Conservation (phyloP, 1,140 invertebrate species). For the Planococcus citri region DNA sequence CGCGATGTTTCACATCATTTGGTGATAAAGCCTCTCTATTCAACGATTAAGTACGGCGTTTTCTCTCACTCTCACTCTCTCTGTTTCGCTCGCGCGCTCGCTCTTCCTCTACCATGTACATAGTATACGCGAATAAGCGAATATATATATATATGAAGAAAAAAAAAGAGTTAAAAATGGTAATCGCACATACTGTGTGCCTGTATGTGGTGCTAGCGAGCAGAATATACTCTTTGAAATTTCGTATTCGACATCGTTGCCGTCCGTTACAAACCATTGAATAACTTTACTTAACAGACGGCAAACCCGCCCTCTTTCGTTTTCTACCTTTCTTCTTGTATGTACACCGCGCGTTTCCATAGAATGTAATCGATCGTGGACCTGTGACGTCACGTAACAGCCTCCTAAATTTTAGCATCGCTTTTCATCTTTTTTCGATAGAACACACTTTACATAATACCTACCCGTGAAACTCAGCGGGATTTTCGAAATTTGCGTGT, state of each 20-base stretch:
- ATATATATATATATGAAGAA: no score
- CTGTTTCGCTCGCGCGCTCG: no score
- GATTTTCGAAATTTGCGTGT: background rate
- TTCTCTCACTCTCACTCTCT: no score
- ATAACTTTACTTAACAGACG: constrained; percentile 9
- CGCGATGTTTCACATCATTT: no score
- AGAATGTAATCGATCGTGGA: constrained; percentile 14
- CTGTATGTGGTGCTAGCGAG: no score
- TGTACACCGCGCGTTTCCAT: background rate
- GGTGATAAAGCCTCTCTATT: no score
- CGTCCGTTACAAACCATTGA: constrained; percentile 7
- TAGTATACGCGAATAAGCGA: no score
- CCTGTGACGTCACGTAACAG: constrained; percentile 10
- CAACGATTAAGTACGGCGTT: no score
- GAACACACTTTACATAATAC: background rate
- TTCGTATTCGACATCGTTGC: background rate
- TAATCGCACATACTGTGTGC: no score
- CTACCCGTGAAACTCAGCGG: background rate
- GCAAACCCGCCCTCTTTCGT: background rate
- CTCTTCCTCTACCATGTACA: no score
- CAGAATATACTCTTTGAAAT: no score
- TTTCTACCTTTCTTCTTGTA: background rate
- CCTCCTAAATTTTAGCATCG: constrained; percentile 13
- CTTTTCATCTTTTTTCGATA: constrained; percentile 4
- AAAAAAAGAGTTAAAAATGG: no score